Base-by-base conservation (phyloP, 2,888 invertebrate species). In the Yponomeuta plumbellus region DNA sequence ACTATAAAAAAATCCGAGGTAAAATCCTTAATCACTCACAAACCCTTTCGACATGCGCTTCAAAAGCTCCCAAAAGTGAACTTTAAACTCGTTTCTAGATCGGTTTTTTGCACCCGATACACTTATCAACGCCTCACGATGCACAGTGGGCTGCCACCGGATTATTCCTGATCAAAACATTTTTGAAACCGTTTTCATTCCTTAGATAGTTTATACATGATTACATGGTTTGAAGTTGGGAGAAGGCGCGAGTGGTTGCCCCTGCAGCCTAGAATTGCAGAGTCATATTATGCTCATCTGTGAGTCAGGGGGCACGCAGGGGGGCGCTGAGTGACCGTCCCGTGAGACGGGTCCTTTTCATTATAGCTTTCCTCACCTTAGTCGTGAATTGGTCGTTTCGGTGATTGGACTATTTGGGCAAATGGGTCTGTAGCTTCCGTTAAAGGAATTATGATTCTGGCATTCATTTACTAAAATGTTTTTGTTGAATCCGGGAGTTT, bases 251-350 rank as follows among this genome's bases (percentile, higher is more conserved):
- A 52, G 44, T 52, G 1, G 44, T 17, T 13, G 44, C 44, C 44
- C 44, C 44, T 52, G 17, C 17, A 52, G 44, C 23, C 69, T 69
- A 80, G 86, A 83, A 79, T 80, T 75, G 89, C 80, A 80, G 80
- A 87, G 87, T 89, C 89, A 90, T 84, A 85, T 83, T 80, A 80
- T 78, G 74, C 88, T 86, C 88, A 89, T 89, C 88, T 56, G 40
- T 40, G 66, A 21, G 22, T 21, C 20, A 34, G 61, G n/a, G 57
- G 34, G 56, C 6, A 40, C 23, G 8, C 20, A 44, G 44, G 59
- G 44, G 8, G 44, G 23, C n/a, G 3, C 39, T 34, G 26, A 26
- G 26, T 34, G 62, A 23, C n/a, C 39, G 17, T 13, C 52, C 5
- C 39, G 40, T 64, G 21, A 21, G 44, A 64, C 64, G 40, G 44